Base-by-base conservation (phyloP, 2,888 invertebrate species). In the Xestia rhomboidea region DNA sequence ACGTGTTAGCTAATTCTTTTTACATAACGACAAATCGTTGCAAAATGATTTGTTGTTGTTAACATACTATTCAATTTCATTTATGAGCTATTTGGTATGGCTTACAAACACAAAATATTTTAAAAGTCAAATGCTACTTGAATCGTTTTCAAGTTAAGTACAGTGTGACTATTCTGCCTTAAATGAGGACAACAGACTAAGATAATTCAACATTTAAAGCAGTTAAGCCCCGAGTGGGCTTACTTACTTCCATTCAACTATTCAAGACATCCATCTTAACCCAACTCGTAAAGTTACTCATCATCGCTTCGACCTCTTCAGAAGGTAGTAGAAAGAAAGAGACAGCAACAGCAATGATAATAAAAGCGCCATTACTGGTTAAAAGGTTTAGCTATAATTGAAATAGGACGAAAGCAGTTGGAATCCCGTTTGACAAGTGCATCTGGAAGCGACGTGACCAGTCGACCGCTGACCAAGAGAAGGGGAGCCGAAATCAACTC, bases 391-490 rank as follows among this genome's bases (percentile, higher is more conserved):
- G 51, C 30, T 60, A 2, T 74, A 60, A 73, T 82, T 78, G 41
- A 80, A 70, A 86, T 80, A 78, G 80, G 79, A 80, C 57, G 67
- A 79, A 84, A 74, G 72, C 68, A 70, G 74, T 38, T 70, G 86
- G 88, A 90, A 91, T 90, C 89, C 86, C 84, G 91, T 89, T 75
- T 77, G 87, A 90, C 90, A 77, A 82, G 90, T 89, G 63, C 44
- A 83, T 79, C 74, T 80, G 88, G 87, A 88, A 88, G 76, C 68
- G 38, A 71, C 66, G 44, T 49, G 73, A 79, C 54, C 44, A 74
- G 27, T 66, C 69, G 18, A 67, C 63, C 73, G 38, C n/a, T 62
- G 68, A 46, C 18, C 27, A 78, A 75, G 72, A 82, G 76, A 76
- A 81, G 63, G 72, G 73, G 49, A 71, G 51, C 60, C 57, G 68